phyloP scores from a whole-genome alignment of 2,797 vertebrate genomes.

The Gadopsis bispinosus region DNA sequence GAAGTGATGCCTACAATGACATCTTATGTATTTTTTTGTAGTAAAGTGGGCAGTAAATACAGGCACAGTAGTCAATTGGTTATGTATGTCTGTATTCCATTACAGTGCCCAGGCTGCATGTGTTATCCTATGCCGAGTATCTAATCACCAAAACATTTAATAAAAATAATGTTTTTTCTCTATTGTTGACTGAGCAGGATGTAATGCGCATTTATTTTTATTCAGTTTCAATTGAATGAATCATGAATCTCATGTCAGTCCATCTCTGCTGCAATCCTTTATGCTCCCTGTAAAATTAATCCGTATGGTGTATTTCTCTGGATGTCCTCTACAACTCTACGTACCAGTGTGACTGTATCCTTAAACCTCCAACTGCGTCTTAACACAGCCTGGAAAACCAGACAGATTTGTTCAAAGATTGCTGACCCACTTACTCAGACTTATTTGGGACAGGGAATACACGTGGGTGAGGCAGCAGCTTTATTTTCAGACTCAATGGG shows the following conservation, averaged over 20 bases:
- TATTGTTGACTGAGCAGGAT: not conserved
- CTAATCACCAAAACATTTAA: not conserved
- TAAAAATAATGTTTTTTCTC: not conserved
- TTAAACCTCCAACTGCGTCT: constrained; percentile 16
- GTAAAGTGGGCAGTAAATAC: not conserved
- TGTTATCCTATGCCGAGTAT: not conserved
- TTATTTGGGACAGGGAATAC: constrained; percentile 35
- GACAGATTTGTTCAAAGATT: constrained; percentile 48
- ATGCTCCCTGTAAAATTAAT: not conserved
- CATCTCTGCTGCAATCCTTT: not conserved
- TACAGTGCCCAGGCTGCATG: not conserved
- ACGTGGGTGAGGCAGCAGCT: constrained; percentile 65
- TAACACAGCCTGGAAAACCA: constrained; percentile 24
- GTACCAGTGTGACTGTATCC: not conserved
- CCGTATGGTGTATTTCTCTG: not conserved
- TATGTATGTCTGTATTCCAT: not conserved
- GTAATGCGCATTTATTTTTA: not conserved
- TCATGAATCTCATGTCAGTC: not conserved
- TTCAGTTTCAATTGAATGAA: not conserved
- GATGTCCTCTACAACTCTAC: not conserved
- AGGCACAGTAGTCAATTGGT: not conserved
- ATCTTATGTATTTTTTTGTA: constrained; percentile 27
- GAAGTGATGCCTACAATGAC: not conserved
- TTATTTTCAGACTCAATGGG: constrained; percentile 52
- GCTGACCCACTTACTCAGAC: constrained; percentile 66